phyloP scores from a whole-genome alignment of 2,888 invertebrate genomes.

The Zhuqinia jingwanae region DNA sequence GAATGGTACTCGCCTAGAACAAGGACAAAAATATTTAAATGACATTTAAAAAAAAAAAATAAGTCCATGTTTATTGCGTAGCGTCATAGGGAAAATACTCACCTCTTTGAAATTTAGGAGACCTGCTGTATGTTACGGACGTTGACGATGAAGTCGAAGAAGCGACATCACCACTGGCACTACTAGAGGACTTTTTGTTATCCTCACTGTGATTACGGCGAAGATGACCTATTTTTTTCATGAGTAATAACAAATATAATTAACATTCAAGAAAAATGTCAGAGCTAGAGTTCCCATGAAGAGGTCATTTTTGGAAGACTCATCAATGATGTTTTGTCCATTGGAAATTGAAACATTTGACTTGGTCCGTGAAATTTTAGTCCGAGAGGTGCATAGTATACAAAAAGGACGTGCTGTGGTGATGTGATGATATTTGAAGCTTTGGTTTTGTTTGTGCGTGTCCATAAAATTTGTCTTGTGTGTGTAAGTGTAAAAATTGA shows the following conservation, averaged over 20 bases:
- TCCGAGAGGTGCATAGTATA: no score
- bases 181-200: constrained; percentile 5
- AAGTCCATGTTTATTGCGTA: not conserved
- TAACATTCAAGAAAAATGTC: not conserved
- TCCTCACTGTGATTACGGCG: constrained; percentile 31
- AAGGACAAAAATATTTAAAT: not conserved
- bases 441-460: no score
- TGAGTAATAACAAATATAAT: not conserved
- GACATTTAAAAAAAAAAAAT: not conserved
- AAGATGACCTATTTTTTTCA: not conserved
- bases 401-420: no score
- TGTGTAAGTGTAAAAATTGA: no score
- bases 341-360: no score
- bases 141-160: constrained; percentile 10
- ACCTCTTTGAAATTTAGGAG: constrained; percentile 26
- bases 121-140: not conserved
- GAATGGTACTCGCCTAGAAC: not conserved
- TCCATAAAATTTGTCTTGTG: no score
- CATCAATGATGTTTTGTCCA: not conserved
- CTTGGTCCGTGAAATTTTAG: no score
- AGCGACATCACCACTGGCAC: constrained; percentile 11
- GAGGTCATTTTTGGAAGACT: not conserved
- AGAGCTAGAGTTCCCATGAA: not conserved
- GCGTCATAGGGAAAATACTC: not conserved
- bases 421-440: no score